Base-by-base conservation (phyloP, 2,797 vertebrate species). In the Xerus rutilus region DNA sequence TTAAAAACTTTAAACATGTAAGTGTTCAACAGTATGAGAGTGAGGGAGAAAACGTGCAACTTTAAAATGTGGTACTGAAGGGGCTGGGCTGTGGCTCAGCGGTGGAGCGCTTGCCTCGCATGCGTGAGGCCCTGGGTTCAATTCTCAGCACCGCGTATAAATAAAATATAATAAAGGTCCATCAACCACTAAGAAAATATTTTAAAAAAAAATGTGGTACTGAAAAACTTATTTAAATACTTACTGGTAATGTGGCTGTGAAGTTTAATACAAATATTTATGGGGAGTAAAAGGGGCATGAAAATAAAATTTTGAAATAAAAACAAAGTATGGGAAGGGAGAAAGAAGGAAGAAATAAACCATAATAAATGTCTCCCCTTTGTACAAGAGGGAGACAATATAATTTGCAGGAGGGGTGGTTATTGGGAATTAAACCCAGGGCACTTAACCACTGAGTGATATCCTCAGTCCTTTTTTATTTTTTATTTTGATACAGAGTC, bases 241-340 rank as follows among this genome's bases (percentile, higher is more conserved):
- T 79, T 70, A 86, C 35, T 65, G 47, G n/a, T 57, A 73, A 91
- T 17, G 13, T 59, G 54, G 35, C 67, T 87, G 39, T 39, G n/a
- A 91, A 74, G 59, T 74, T 81, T 67, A 86, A 74, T 32, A 47
- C n/a, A 85, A 79, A 78, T 65, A 73, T 74, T 78, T 59, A 86
- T n/a, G 30, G 15, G 14, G 54, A 72, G 20, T 79, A 82, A 35
- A 88, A 67, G 47, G 72, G 12, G 39, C 62, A 67, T 57, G 83
- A 73, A 54, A 57, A 76, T 67, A 83, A 83, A 74, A 83, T 17
- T 23, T 64, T 76, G 30, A 89, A 85, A 49, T 57, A 43, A 64
- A 10, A 45, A 54, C 67, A 52, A 87, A 81, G 10, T 20, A 57
- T 35, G 25, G 32, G 8, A 74, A 65, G 23, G 35, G 9, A 35